Conservation (phyloP, 2,888 invertebrate genomes). For the Piscicola geometra region DNA sequence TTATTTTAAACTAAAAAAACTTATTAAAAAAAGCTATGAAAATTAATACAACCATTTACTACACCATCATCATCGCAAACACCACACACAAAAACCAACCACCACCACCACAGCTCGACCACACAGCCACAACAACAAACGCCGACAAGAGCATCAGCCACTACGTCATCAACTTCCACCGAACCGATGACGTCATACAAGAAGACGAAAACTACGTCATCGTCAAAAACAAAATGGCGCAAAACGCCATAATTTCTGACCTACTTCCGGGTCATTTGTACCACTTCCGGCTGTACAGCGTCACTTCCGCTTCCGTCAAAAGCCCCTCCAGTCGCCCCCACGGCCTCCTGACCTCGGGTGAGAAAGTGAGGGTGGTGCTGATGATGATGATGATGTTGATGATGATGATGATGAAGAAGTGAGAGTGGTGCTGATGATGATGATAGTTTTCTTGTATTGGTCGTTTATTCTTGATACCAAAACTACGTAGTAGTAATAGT, state of each 20-base stretch:
- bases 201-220: background rate
- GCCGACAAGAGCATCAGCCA: too few species aligned
- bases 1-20: too few species aligned
- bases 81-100: too few species aligned
- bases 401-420: too few species aligned
- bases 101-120: background rate
- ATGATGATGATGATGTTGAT: too few species aligned
- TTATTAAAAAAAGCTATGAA: too few species aligned
- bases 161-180: background rate
- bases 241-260: background rate
- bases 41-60: too few species aligned
- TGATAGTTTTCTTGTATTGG: too few species aligned
- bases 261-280: slow-evolving; percentile 13
- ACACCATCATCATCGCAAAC: too few species aligned
- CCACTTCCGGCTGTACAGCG: background rate
- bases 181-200: background rate
- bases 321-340: slow-evolving; percentile 1
- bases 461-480: too few species aligned
- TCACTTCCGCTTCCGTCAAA: background rate
- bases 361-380: background rate
- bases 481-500: too few species aligned
- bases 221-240: background rate
- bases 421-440: too few species aligned
- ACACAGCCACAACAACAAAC: background rate
- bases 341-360: background rate